Conservation (phyloP, 1,140 invertebrate genomes). For the Penaeus vannamei region DNA sequence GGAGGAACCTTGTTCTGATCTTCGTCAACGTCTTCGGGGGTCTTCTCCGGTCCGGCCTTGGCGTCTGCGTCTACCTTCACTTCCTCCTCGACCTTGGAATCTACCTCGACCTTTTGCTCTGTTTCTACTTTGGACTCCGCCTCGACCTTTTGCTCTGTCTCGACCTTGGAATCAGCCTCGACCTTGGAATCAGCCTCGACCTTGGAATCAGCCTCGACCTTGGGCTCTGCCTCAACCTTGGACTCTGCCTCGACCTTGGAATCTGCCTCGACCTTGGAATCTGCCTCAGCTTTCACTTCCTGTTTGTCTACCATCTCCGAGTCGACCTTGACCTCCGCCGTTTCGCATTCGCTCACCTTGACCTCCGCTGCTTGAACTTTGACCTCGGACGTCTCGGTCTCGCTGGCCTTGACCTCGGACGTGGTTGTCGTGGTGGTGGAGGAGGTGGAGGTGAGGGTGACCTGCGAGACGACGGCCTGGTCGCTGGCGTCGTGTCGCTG, state of each 20-base stretch:
- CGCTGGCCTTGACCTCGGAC: background rate
- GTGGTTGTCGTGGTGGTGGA: background rate
- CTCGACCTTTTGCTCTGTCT: background rate
- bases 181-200: too few relatives aligned
- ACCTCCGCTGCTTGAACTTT: background rate
- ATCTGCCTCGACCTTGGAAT: background rate
- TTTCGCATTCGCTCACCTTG: background rate
- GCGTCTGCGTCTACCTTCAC: background rate
- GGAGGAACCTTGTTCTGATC: conserved; percentile 40
- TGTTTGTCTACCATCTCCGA: background rate
- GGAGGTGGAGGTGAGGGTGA: conserved; percentile 1
- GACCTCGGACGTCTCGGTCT: background rate
- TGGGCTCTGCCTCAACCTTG: background rate
- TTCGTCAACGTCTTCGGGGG: too few relatives aligned
- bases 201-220: background rate
- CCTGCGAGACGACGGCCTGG: conserved; percentile 12
- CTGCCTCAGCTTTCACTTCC: background rate
- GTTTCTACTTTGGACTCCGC: background rate
- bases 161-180: background rate
- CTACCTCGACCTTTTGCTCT: background rate
- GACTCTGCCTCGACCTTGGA: background rate
- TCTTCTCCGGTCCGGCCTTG: background rate
- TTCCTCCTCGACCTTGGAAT: background rate
- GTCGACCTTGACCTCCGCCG: background rate
- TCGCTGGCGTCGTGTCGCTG: conserved; percentile 13